phyloP scores from a whole-genome alignment of 2,797 vertebrate genomes.

The Acrossocheilus wenchowensis region DNA sequence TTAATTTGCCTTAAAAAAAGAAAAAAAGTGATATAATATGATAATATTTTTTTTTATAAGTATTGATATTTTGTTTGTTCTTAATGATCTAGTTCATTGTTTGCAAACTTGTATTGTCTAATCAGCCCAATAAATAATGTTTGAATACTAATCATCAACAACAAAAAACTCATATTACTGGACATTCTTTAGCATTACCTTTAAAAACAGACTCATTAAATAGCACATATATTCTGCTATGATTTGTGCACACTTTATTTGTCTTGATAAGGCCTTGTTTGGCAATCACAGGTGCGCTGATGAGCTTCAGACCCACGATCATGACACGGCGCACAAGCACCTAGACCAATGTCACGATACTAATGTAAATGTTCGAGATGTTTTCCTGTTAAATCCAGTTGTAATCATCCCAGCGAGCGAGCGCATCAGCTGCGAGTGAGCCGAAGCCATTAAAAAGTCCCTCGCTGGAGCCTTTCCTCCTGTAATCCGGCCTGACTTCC shows the following conservation, averaged over 20 bases:
- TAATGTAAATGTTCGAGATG: neutral
- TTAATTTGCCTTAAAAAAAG: no score
- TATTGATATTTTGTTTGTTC: no score
- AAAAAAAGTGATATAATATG: no score
- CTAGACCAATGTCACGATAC: neutral
- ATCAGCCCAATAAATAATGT: neutral
- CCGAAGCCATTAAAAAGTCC: conserved; percentile 11
- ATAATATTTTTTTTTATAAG: neutral
- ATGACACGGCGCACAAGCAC: neutral
- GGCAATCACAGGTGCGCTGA: neutral
- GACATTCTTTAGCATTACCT: neutral
- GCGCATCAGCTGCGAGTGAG: neutral
- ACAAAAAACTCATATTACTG: neutral
- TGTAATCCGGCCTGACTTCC: conserved; percentile 5
- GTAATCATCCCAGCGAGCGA: neutral
- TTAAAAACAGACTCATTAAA: no score
- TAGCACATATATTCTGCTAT: neutral
- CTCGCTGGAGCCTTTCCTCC: neutral
- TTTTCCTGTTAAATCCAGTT: neutral
- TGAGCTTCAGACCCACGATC: neutral
- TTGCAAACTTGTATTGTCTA: neutral
- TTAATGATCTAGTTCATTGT: neutral
- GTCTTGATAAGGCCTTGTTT: neutral
- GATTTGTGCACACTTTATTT: no score
- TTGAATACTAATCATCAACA: neutral